Percentiles rank a stretch among this genome's conserved stretches.
These are phyloP conservation scores for Monarcha castaneiventris DNA, from an alignment of 2,113 vertebrate genomes.

Conservation along the genomic window DNA sequence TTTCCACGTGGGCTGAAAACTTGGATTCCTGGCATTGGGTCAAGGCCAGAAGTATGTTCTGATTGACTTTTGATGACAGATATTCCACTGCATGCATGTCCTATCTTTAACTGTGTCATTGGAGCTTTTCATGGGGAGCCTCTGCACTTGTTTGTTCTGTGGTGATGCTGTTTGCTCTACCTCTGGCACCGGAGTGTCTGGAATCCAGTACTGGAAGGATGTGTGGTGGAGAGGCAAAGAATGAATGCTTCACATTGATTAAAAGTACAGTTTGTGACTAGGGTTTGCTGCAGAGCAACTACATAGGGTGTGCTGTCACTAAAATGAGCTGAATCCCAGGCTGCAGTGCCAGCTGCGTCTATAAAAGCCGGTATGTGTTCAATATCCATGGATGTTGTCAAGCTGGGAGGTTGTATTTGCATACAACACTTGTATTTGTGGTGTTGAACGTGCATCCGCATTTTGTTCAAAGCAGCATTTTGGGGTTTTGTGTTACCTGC, in stretches of 20 bases:
- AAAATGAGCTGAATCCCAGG: not conserved
- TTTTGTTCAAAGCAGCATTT: not conserved
- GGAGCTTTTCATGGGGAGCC: slow-evolving; percentile 31
- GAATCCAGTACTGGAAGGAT: slow-evolving; percentile 37
- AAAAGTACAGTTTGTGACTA: slow-evolving; percentile 26
- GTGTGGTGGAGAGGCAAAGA: not conserved
- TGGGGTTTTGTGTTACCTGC: not conserved
- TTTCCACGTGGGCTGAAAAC: not conserved
- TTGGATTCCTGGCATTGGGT: not conserved
- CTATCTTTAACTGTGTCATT: slow-evolving; percentile 21
- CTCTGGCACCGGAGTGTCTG: slow-evolving; percentile 24
- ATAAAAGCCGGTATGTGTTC: not conserved
- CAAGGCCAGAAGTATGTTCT: not conserved
- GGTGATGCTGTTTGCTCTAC: slow-evolving; percentile 51
- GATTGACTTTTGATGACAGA: not conserved
- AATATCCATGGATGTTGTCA: not conserved
- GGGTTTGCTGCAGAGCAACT: not conserved
- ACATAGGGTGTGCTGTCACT: not conserved
- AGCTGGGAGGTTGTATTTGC: not conserved
- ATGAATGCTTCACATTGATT: slow-evolving; percentile 55
- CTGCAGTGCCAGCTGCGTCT: not conserved
- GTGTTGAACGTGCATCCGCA: not conserved
- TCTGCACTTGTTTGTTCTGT: slow-evolving; percentile 35
- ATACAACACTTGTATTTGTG: not conserved
- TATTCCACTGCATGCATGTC: not conserved